phyloP scores from a whole-genome alignment of 1,140 invertebrate genomes.

The Tribolium madens region DNA sequence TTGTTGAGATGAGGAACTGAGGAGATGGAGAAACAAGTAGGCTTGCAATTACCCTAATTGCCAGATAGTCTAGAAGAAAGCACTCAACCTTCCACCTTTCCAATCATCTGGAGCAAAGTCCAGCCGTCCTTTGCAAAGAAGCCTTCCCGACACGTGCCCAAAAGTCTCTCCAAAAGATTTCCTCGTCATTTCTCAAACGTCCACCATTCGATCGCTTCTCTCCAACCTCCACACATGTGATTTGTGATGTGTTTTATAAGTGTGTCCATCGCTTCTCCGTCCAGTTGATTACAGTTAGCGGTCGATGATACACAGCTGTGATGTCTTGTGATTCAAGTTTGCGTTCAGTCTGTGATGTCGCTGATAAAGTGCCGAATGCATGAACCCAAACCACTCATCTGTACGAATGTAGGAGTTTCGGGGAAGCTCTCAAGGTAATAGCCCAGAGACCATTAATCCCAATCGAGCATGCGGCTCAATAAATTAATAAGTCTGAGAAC shows the following conservation, averaged over 20 bases:
- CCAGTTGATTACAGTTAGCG: constrained; percentile 21
- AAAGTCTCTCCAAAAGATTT: background rate
- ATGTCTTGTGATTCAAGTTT: background rate
- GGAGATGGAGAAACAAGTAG: too few species aligned
- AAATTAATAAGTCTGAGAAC: constrained; percentile 4
- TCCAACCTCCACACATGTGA: background rate
- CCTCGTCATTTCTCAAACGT: background rate
- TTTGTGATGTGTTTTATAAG: constrained; percentile 8
- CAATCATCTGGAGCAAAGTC: background rate
- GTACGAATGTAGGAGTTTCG: constrained; percentile 29
- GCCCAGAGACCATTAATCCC: background rate
- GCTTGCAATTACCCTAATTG: too few species aligned
- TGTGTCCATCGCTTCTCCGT: background rate
- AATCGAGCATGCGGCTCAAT: background rate
- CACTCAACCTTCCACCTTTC: background rate
- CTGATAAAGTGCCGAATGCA: constrained; percentile 10
- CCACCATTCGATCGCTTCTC: background rate
- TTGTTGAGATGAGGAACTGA: too few species aligned
- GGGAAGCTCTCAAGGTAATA: constrained; percentile 35
- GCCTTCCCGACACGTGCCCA: background rate
- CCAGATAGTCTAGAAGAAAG: background rate
- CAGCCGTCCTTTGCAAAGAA: background rate
- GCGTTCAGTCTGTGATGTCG: constrained; percentile 36
- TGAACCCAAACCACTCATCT: constrained; percentile 4
- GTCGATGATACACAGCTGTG: constrained; percentile 25